Conservation (phyloP, 1,140 invertebrate genomes). For the Antheraea mylitta region DNA sequence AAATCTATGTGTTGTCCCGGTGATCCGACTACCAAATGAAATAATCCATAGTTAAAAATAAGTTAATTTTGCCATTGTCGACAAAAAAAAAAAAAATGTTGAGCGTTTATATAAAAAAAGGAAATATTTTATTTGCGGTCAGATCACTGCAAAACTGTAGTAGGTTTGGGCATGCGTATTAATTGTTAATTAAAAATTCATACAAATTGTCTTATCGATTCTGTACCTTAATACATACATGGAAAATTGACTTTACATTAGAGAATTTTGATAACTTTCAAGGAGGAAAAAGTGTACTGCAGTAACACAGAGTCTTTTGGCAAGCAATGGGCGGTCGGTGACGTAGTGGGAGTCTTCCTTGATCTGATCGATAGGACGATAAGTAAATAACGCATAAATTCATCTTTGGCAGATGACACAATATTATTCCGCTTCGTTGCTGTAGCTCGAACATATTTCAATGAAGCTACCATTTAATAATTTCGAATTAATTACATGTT, state of each 20-base stretch:
- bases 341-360: conserved; percentile 97
- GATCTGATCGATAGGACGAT: conserved; percentile 98
- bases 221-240: neutral
- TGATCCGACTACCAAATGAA: neutral
- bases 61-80: neutral
- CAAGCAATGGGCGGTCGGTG: conserved; percentile 96
- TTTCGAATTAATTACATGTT: neutral
- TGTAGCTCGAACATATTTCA: conserved; percentile 48
- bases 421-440: conserved; percentile 36
- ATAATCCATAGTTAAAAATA: neutral
- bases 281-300: conserved; percentile 97
- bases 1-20: neutral
- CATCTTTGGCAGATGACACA: conserved; percentile 29
- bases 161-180: too few relatives aligned
- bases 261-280: conserved; percentile 32
- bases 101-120: too few relatives aligned
- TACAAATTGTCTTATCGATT: neutral
- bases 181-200: too few relatives aligned
- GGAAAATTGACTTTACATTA: neutral
- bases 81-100: too few relatives aligned
- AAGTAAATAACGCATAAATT: conserved; percentile 82
- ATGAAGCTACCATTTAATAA: neutral
- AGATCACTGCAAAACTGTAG: neutral
- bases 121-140: neutral
- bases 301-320: conserved; percentile 94